Conservation (phyloP, 2,888 invertebrate genomes). For the Macaria notata region DNA sequence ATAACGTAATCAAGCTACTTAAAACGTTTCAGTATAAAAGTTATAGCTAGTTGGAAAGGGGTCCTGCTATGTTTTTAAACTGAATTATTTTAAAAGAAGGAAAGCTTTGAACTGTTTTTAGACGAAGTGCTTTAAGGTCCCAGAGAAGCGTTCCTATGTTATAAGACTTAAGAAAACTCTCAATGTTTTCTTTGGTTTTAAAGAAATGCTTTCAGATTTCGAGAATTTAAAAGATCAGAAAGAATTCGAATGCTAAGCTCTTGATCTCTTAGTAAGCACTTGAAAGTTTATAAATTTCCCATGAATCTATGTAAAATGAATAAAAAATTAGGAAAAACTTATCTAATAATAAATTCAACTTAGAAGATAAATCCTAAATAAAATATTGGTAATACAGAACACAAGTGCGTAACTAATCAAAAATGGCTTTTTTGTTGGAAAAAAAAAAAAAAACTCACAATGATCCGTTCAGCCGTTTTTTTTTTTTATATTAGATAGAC, state of each 20-base stretch:
- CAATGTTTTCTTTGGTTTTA: constrained; percentile 1
- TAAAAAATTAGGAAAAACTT: too few species aligned
- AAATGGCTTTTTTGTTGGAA: too few species aligned
- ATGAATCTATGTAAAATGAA: too few species aligned
- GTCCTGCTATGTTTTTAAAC: constrained; percentile 50
- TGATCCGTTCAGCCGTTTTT: too few species aligned
- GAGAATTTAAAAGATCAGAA: background rate
- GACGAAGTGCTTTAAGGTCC: constrained; percentile 5
- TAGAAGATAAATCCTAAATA: too few species aligned
- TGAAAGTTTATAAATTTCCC: too few species aligned
- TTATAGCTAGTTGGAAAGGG: constrained; percentile 44
- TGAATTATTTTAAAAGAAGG: constrained; percentile 50
- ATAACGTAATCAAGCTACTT: constrained; percentile 5
- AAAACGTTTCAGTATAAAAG: constrained; percentile 12
- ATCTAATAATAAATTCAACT: too few species aligned
- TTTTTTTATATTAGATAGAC: too few species aligned
- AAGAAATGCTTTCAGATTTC: background rate
- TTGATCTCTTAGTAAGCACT: too few species aligned
- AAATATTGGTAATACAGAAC: too few species aligned
- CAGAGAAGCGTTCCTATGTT: constrained; percentile 9
- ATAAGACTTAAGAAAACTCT: constrained; percentile 2
- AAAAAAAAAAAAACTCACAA: too few species aligned
- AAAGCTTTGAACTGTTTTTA: constrained; percentile 26
- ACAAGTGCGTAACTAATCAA: too few species aligned
- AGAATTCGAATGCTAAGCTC: background rate